Conservation (phyloP, 2,113 vertebrate genomes). For the Thomomys bottae region DNA sequence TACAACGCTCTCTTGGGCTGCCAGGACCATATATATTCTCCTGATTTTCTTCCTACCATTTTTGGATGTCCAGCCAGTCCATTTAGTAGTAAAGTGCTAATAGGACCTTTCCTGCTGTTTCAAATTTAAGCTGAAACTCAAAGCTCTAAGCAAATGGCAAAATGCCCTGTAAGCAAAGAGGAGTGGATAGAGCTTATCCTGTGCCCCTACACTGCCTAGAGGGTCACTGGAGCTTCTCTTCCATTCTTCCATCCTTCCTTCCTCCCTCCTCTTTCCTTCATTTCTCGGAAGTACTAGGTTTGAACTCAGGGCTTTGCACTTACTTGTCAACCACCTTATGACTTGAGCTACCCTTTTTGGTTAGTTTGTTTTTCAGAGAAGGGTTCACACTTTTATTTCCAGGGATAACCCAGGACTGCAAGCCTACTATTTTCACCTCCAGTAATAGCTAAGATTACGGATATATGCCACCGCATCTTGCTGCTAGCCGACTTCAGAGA, state of each 20-base stretch:
- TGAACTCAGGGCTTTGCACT: too few species aligned
- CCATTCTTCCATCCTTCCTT: not conserved
- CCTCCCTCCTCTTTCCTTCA: too few species aligned
- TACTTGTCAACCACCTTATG: too few species aligned
- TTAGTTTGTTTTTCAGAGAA: too few species aligned
- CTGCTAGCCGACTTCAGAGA: not conserved
- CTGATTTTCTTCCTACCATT: conserved; percentile 7
- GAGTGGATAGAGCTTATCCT: not conserved
- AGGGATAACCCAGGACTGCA: too few species aligned
- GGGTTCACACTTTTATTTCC: too few species aligned
- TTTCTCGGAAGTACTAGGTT: not conserved
- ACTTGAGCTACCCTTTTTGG: too few species aligned
- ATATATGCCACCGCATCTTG: too few species aligned
- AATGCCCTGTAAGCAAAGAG: not conserved
- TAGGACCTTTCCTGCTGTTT: conserved; percentile 6
- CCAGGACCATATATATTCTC: not conserved
- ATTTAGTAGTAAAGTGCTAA: not conserved
- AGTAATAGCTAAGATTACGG: too few species aligned
- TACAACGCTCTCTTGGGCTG: conserved; percentile 18
- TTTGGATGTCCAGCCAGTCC: not conserved
- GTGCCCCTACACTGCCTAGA: not conserved
- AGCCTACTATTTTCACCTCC: too few species aligned
- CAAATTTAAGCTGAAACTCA: not conserved
- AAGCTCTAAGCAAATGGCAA: not conserved
- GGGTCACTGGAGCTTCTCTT: not conserved